A percentile compares a stretch with the other conserved stretches of the same genome.
Conservation (phyloP, 2,797 vertebrate genomes). For the Falco biarmicus region DNA sequence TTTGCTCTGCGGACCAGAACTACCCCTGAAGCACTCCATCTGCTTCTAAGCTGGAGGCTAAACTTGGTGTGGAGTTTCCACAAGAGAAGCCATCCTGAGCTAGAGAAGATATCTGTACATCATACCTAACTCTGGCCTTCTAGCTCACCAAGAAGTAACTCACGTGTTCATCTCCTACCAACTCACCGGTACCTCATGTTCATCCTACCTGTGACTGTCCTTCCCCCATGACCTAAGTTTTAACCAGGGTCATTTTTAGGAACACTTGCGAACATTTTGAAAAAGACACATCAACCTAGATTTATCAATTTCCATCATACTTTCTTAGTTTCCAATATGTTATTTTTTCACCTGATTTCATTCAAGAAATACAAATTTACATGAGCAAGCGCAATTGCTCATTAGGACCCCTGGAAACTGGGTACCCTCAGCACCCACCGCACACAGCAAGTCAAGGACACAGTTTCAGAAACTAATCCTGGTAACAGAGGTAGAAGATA, state of each 20-base stretch:
- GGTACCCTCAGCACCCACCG: background rate
- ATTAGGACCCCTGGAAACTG: background rate
- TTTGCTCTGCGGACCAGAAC: background rate
- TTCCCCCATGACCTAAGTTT: background rate
- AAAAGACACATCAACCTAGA: background rate
- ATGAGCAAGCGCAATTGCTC: background rate
- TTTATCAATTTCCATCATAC: background rate
- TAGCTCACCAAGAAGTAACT: background rate
- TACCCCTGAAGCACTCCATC: background rate
- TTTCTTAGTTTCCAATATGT: background rate
- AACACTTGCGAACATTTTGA: background rate
- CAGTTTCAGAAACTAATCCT: background rate
- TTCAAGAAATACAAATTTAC: background rate
- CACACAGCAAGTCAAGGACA: background rate
- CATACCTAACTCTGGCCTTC: background rate
- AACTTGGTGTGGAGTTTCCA: background rate
- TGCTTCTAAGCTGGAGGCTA: background rate
- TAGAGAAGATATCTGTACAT: background rate
- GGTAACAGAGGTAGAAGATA: background rate
- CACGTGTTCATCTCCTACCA: accelerated
- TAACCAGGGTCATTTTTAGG: background rate
- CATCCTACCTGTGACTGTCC: background rate
- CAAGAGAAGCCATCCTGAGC: background rate
- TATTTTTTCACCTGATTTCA: background rate
- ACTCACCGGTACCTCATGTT: background rate